Percentiles rank a stretch among this genome's conserved stretches.
These are phyloP conservation scores for Noctua pronuba DNA, from an alignment of 2,888 invertebrate species.

Conservation along the genomic window DNA sequence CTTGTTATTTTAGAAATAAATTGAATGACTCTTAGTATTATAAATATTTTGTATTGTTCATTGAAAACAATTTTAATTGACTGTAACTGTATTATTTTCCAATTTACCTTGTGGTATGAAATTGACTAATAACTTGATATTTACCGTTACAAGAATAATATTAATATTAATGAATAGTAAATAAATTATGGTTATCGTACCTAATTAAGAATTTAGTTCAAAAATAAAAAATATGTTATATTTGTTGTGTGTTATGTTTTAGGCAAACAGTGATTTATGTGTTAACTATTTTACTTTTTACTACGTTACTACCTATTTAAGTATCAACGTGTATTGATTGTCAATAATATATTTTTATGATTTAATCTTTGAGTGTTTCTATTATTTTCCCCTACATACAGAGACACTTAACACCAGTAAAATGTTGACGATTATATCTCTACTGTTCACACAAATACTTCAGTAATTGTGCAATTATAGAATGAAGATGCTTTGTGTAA, in stretches of 20 bases:
- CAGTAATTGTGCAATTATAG: background rate
- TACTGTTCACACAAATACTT: constrained; percentile 8
- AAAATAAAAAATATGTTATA: background rate
- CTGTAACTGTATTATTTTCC: background rate
- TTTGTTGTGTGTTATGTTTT: too few relatives aligned
- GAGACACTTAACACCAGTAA: background rate
- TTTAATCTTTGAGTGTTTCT: constrained; percentile 6
- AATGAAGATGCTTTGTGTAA: background rate
- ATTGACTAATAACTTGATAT: constrained; percentile 3
- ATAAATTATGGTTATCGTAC: background rate
- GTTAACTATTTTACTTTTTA: too few relatives aligned
- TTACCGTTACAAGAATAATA: background rate
- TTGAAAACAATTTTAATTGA: constrained; percentile 7
- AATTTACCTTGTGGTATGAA: constrained; percentile 8
- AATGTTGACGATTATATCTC: background rate
- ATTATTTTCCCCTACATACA: background rate
- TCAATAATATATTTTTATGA: background rate
- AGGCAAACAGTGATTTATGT: background rate
- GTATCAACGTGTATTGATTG: background rate
- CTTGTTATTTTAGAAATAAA: background rate
- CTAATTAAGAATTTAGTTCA: background rate
- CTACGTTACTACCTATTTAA: background rate
- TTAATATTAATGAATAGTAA: background rate
- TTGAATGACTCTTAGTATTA: background rate
- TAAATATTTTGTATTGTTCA: constrained; percentile 3